Evolutionary conservation across 2,113 vertebrate species (phyloP).

Genomic region (Oreochromis niloticus): DNA sequence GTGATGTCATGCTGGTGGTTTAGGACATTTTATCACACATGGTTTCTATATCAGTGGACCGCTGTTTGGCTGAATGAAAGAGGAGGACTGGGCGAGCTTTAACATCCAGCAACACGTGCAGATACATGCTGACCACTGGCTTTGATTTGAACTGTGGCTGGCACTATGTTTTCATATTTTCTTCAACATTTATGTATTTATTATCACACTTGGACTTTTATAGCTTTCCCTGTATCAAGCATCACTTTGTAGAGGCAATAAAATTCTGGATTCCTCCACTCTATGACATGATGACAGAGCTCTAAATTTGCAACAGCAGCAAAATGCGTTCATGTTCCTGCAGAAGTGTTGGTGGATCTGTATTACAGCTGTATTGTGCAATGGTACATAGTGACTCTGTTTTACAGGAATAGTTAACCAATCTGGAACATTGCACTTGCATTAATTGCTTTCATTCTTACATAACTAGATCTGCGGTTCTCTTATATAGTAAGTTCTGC

Average conservation of each 20-base stretch:
- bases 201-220: background rate
- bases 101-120: background rate
- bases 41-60: constrained; percentile 37
- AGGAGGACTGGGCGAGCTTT: background rate
- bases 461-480: background rate
- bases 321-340: background rate
- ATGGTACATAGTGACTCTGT: background rate
- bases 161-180: background rate
- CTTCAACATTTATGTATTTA: background rate
- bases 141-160: background rate
- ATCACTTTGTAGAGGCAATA: background rate
- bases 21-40: constrained; percentile 48
- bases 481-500: background rate
- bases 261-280: background rate
- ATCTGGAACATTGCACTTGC: background rate
- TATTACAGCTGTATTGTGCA: background rate
- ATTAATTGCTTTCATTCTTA: background rate
- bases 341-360: background rate
- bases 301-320: background rate
- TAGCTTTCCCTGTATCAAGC: background rate
- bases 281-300: background rate
- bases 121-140: background rate
- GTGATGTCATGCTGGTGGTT: constrained; percentile 44
- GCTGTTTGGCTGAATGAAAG: constrained; percentile 9
- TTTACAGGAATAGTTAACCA: background rate